Evolutionary conservation across 1,140 invertebrate genomes (phyloP).

Genomic region (Drosophila funebris): DNA sequence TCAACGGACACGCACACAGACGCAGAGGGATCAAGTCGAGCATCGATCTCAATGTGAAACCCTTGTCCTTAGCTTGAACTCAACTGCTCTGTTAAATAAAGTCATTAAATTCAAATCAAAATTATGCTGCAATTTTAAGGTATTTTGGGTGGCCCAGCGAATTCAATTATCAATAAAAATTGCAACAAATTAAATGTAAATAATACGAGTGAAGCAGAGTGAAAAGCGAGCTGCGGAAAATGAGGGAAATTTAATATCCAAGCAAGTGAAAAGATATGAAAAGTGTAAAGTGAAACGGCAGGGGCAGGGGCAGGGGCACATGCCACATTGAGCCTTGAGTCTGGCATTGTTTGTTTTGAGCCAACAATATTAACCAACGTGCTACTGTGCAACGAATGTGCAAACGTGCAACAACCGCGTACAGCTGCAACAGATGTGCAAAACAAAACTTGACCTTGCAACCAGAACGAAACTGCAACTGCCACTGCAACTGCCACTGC

Average conservation of each 20-base stretch:
- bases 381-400: slow-evolving; percentile 56
- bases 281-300: slow-evolving; percentile 14
- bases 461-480: slow-evolving; percentile 65
- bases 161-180: slow-evolving; percentile 57
- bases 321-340: slow-evolving; percentile 18
- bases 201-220: slow-evolving; percentile 9
- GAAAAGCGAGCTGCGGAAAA: not conserved
- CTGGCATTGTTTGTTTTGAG: too few relatives aligned
- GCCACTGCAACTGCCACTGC: not conserved
- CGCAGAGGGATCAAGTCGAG: not conserved
- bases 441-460: slow-evolving; percentile 62
- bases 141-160: slow-evolving; percentile 69
- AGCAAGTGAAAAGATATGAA: not conserved
- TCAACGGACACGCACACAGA: slow-evolving; percentile 13
- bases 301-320: too few relatives aligned
- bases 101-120: slow-evolving; percentile 82
- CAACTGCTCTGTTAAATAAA: slow-evolving; percentile 51
- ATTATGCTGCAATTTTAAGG: slow-evolving; percentile 70
- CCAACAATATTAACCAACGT: slow-evolving; percentile 66
- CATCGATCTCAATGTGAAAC: not conserved
- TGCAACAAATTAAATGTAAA: slow-evolving; percentile 35
- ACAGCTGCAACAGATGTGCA: slow-evolving; percentile 34
- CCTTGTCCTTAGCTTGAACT: not conserved
- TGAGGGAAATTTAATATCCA: slow-evolving; percentile 11
- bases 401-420: slow-evolving; percentile 30